phyloP scores from a whole-genome alignment of 2,888 invertebrate species.

The Brachynemurus nebulosus region DNA sequence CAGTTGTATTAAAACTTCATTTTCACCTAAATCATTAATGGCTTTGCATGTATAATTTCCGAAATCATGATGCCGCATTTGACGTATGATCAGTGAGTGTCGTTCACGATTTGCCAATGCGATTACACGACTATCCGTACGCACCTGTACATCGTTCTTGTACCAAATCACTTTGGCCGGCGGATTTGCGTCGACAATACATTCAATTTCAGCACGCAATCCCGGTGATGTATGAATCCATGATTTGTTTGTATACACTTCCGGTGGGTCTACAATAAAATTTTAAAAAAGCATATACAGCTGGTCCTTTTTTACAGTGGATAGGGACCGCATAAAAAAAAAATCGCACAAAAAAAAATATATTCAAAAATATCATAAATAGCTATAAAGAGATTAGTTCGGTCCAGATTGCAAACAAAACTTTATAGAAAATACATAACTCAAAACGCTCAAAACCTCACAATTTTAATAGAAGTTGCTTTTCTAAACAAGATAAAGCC shows the following conservation, averaged over 20 bases:
- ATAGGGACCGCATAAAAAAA: no score
- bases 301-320: no score
- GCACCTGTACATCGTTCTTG: slow-evolving; percentile 44
- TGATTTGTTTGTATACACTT: slow-evolving; percentile 44
- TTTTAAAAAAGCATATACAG: not conserved
- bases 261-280: slow-evolving; percentile 56
- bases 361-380: no score
- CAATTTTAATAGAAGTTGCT: no score
- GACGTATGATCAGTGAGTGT: slow-evolving; percentile 54
- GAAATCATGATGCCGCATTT: slow-evolving; percentile 52
- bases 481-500: no score
- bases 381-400: no score
- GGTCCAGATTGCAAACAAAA: no score
- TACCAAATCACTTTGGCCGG: slow-evolving; percentile 54
- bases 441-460: no score
- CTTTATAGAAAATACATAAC: no score
- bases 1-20: slow-evolving; percentile 53
- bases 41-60: slow-evolving; percentile 69
- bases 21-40: slow-evolving; percentile 57
- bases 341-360: no score
- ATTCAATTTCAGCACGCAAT: slow-evolving; percentile 53
- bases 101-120: slow-evolving; percentile 34
- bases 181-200: slow-evolving; percentile 54
- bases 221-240: slow-evolving; percentile 65
- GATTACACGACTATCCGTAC: slow-evolving; percentile 32